Base-by-base conservation (phyloP, 2,888 invertebrate genomes). In the Drosophila anomelani region DNA sequence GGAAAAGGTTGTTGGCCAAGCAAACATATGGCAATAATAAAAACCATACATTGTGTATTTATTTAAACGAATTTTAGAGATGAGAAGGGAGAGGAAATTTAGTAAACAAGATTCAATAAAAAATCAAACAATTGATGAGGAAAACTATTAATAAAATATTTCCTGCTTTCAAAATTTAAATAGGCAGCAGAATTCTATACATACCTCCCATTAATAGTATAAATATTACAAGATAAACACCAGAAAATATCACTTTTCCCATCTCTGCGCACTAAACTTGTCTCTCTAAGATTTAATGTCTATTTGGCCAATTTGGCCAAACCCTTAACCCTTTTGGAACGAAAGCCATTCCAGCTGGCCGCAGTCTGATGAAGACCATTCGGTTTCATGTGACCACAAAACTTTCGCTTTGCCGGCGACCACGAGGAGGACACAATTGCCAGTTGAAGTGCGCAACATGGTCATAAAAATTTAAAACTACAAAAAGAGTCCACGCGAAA, bases 1-100 rank as follows among this genome's bases (percentile, higher is more conserved):
- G 70, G 67, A 43, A 73, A 51, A 78, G 85, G 81, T 80, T 80
- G 72, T 76, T 83, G 85, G 62, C 81, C 81, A 55, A 29, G 55
- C 67, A 39, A 73, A 63, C 72, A 74, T 64, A 74, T 66, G 75
- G 59, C 20, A 23, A 44, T 32, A 39, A 39, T 26, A 39, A 36
- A 36, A 41, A 47, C n/a, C 41, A n/a, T 41, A 32, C 4, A 29
- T 26, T 12, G 29, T 49, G 23, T 36, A 32, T 23, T 15, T n/a
- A 53, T 53, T 51, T 53, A 36, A 51, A 23, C 51, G 15, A 15
- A 20, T 20, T 20, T 15, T 34, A 34, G 51, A 36, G 51, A 36
- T 51, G 51, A 1, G 9, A 8, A 34, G 8, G 34, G 7, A 8
- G 8, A 4, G 7, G n/a, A n/a, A 10, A 29, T 10, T n/a, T 29